Evolutionary conservation across 2,113 vertebrate species (phyloP).

Genomic region (Bufo gargarizans): DNA sequence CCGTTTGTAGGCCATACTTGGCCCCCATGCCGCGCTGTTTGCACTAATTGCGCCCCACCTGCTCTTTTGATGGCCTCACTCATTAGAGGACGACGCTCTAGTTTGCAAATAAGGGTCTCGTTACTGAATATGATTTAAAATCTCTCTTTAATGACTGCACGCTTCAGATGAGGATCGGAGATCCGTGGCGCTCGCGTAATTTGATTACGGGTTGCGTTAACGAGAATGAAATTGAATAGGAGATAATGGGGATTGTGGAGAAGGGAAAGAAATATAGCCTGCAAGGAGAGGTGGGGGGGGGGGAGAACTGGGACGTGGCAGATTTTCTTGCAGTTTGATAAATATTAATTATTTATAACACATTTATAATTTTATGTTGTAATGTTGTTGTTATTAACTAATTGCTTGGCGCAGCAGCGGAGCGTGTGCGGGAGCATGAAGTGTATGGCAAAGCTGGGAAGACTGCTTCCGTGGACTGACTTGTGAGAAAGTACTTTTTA

Average conservation of each 20-base stretch:
- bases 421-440: too few relatives aligned
- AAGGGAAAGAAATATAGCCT: neutral
- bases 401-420: too few relatives aligned
- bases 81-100: neutral
- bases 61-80: conserved; percentile 30
- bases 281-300: neutral
- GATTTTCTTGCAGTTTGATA: too few relatives aligned
- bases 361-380: too few relatives aligned
- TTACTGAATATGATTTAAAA: neutral
- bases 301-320: neutral
- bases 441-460: too few relatives aligned
- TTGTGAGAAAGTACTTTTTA: too few relatives aligned
- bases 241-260: neutral
- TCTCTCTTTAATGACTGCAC: neutral
- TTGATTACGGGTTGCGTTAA: neutral
- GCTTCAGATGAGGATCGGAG: neutral
- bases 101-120: neutral
- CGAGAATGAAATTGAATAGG: neutral
- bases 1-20: neutral
- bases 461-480: too few relatives aligned
- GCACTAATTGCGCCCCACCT: neutral
- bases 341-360: too few relatives aligned
- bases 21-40: conserved; percentile 13
- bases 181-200: neutral
- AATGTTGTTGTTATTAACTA: too few relatives aligned